These are phyloP conservation scores for Halichondria panicea DNA, from an alignment of 37 sponge, comb jelly and placozoan species.

Conservation along the genomic window DNA sequence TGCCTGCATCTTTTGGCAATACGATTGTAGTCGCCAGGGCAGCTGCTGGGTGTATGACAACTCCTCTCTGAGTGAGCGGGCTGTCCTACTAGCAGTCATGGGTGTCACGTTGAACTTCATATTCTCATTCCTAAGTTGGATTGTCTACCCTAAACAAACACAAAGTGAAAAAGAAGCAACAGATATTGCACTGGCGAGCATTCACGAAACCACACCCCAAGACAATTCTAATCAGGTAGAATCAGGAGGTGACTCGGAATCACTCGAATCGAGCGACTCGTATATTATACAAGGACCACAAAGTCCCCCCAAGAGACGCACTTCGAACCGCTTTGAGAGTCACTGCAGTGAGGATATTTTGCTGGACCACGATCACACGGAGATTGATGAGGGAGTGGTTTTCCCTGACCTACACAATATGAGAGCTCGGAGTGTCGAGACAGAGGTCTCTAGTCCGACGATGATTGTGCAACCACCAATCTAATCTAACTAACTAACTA, in stretches of 20 bases:
- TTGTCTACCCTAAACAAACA: conserved; percentile 19
- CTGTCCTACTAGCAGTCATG: conserved; percentile 3
- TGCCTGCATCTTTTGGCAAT: conserved; percentile 51
- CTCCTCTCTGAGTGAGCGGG: conserved; percentile 11
- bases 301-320: background rate
- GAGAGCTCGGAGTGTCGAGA: too few relatives aligned
- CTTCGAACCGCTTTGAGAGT: too few relatives aligned
- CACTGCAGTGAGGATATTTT: too few relatives aligned
- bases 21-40: conserved; percentile 49
- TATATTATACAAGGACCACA: background rate
- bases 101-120: conserved; percentile 1
- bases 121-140: conserved; percentile 20
- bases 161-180: background rate
- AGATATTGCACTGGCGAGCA: too few relatives aligned
- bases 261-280: background rate
- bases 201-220: background rate
- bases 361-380: too few relatives aligned
- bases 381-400: too few relatives aligned
- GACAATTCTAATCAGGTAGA: too few relatives aligned
- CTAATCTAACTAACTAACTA: too few relatives aligned
- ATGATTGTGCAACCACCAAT: too few relatives aligned
- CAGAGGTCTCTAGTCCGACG: too few relatives aligned
- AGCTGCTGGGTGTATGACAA: conserved; percentile 79
- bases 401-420: too few relatives aligned
- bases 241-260: background rate